Evolutionary conservation across 2,113 vertebrate species (phyloP), one percentile per base, ranked within the genome.

Genomic region (Nyctibius bracteatus): DNA sequence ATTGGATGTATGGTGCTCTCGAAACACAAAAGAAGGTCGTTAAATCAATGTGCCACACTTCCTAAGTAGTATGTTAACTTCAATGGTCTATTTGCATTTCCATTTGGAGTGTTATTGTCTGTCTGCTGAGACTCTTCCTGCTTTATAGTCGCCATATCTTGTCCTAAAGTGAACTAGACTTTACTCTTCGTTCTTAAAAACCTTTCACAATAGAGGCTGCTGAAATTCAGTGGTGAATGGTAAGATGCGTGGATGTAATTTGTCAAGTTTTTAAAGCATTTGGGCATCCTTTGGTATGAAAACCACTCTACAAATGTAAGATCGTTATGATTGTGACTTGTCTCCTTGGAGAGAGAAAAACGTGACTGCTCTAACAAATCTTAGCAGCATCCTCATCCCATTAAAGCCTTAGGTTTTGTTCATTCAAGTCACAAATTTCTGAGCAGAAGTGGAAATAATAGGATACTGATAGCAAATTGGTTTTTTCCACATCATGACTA

Each of bases 371-470:
- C 79, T 80, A n/a, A 93, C 71, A 95, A 93, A 87, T 90, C 41
- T 88, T 85, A 74, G 35, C 62, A 85, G 43, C 24, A 89, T 82
- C 46, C 49, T 92, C 58, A 77, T 84, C 33, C 51, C 20, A 35
- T 92, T 91, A 65, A 95, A 90, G 37, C 43, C 44, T 93, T 91
- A 71, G 58, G 11, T 63, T 97, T 97, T 96, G 78, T 82, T 97
- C 81, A 95, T 97, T 97, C 89, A 92, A 88, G 80, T 93, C 93
- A 93, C 63, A 97, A 77, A 95, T 94, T 96, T 96, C 85, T 28
- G 49, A 96, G 49, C 59, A 91, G 88, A 96, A 92, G 61, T 85
- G 74, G 79, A 96, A 96, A 96, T 96, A 96, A 97, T 71, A 97
- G 75, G 59, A 80, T 94, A 90, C 62, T 72, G 65, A 86, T 67